Base-by-base conservation (phyloP, 2,797 vertebrate species). In the Tragopan temminckii region DNA sequence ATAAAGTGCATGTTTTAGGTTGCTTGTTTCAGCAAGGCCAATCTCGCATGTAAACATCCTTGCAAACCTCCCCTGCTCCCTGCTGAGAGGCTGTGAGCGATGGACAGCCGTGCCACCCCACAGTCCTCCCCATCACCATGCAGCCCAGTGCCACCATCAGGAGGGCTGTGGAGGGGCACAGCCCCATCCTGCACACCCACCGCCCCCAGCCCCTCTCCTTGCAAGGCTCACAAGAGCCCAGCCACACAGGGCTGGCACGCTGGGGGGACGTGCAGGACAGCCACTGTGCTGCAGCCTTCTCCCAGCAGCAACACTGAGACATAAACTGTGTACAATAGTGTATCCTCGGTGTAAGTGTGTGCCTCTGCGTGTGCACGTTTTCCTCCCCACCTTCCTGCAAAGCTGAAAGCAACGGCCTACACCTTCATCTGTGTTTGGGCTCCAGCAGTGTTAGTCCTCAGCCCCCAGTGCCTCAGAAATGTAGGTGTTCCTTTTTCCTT, bases 401-500 rank as follows among this genome's bases (percentile, higher is more conserved):
- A 89, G 45, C 78, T 75, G 21, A 33, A 1, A 57, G 50, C 18
- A 68, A 80, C 15, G 55, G 83, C 40, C 69, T 74, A 77, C 72
- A 36, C 31, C 66, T 29, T 31, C 52, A 23, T 29, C 48, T 52
- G 7, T 0, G 0, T 35, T 11, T 38, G 88, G 69, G 85, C 61
- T 87, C 45, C 23, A 81, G 53, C 59, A 78, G 52, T 4, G 76
- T 46, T 12, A 89, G 64, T 38, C 79, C 40, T 62, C 77, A 43
- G 58, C 66, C 81, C 92, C 67, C 58, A 86, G 64, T 29, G 4
- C 88, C 68, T 69, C 81, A 66, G 78, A 86, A 90, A 72, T 7
- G 38, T 81, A 93, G 86, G 78, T 75, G 72, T 79, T 48, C 66
- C 52, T 93, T 95, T 95, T 97, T 93, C 95, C 95, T 96, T 97